These are phyloP conservation scores for Echinometra lucunter DNA, from an alignment of 53 echinoderm and acorn worm genomes.

Conservation along the genomic window DNA sequence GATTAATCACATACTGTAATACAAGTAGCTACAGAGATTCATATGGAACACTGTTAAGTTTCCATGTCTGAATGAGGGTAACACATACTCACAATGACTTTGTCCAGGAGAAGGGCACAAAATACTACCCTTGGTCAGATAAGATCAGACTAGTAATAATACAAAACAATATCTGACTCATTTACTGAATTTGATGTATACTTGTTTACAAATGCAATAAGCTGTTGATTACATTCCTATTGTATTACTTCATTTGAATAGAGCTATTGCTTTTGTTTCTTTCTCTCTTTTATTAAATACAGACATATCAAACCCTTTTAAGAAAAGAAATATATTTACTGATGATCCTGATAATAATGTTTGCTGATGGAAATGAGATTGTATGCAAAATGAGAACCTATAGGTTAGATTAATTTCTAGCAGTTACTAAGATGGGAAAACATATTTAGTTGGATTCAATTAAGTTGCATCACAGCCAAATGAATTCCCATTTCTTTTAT, in stretches of 20 bases:
- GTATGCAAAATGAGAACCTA: background rate
- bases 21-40: too few relatives aligned
- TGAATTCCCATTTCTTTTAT: background rate
- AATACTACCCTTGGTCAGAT: background rate
- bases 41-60: too few relatives aligned
- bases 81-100: background rate
- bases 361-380: slow-evolving; percentile 4
- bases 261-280: background rate
- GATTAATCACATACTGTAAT: too few relatives aligned
- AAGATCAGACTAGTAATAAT: background rate
- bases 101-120: background rate
- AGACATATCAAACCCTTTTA: background rate
- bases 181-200: background rate
- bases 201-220: background rate
- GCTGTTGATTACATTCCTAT: background rate
- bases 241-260: background rate
- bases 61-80: too few relatives aligned
- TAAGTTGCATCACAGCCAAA: background rate
- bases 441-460: background rate
- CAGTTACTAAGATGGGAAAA: too few relatives aligned
- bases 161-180: slow-evolving; percentile 31
- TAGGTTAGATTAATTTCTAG: background rate
- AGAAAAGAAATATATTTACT: background rate
- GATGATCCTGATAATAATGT: background rate
- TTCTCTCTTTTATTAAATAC: background rate